phyloP scores from a whole-genome alignment of 2,888 invertebrate genomes.

The Parnassius mnemosyne region DNA sequence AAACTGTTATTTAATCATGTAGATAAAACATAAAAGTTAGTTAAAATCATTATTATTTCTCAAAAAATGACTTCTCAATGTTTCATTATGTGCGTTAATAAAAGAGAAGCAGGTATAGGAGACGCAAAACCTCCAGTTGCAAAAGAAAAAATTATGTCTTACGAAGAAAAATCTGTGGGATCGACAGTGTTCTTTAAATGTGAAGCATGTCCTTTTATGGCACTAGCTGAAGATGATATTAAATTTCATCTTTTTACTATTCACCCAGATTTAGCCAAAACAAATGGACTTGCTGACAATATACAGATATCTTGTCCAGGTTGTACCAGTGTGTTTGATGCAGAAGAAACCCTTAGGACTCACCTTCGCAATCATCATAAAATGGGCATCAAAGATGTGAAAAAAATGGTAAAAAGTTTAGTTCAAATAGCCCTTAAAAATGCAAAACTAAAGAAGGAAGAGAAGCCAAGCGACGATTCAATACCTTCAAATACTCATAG shows the following conservation, averaged over 20 bases:
- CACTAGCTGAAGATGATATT: conserved; percentile 75
- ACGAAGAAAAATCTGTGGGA: conserved; percentile 73
- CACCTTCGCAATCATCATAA: conserved; percentile 86
- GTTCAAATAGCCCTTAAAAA: conserved; percentile 71
- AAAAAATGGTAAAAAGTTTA: conserved; percentile 79
- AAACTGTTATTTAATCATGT: background rate
- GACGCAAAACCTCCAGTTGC: conserved; percentile 45
- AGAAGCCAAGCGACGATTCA: conserved; percentile 37
- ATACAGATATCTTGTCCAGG: conserved; percentile 83
- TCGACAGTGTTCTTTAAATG: conserved; percentile 77
- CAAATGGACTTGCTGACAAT: conserved; percentile 75
- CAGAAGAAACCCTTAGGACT: conserved; percentile 81
- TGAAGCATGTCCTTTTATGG: conserved; percentile 78
- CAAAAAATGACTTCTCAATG: conserved; percentile 47
- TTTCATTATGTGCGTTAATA: conserved; percentile 51
- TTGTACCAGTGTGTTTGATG: conserved; percentile 83
- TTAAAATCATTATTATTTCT: background rate
- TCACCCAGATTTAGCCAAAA: conserved; percentile 73
- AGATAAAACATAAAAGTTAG: background rate
- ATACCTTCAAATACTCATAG: conserved; percentile 37
- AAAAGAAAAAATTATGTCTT: conserved; percentile 71
- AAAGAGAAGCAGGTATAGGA: conserved; percentile 36
- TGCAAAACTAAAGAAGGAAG: conserved; percentile 68
- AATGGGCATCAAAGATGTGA: conserved; percentile 82
- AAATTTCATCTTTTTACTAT: conserved; percentile 74